These are phyloP conservation scores for Kryphioiulus occultus DNA, from an alignment of 2,888 invertebrate genomes.

Conservation along the genomic window DNA sequence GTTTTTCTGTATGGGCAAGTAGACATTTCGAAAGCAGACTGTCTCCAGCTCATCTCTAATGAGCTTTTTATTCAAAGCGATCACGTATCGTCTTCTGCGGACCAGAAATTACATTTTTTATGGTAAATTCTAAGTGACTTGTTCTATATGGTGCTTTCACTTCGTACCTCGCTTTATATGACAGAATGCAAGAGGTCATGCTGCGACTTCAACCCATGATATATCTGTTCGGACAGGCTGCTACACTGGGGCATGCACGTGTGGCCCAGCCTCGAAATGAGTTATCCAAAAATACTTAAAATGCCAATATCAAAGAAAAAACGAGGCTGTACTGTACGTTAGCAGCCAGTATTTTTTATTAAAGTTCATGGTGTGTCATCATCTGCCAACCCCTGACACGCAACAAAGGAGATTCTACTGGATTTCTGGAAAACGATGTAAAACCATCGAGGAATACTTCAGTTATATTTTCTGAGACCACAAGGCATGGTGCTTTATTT, in stretches of 20 bases:
- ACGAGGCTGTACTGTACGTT: background rate
- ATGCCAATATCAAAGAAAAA: background rate
- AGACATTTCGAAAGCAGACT: background rate
- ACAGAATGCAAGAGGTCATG: slow-evolving; percentile 20
- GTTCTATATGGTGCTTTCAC: slow-evolving; percentile 10
- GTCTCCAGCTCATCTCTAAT: background rate
- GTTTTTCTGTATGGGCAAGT: background rate
- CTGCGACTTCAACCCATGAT: background rate
- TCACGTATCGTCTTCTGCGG: background rate
- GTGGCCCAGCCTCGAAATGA: background rate
- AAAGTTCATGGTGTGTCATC: background rate
- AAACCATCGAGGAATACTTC: background rate
- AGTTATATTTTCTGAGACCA: no score
- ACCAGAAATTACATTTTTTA: slow-evolving; percentile 1
- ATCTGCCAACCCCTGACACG: background rate
- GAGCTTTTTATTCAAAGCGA: slow-evolving; percentile 26
- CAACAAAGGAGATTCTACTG: background rate
- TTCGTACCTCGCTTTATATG: background rate
- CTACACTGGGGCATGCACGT: background rate
- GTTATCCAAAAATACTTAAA: background rate
- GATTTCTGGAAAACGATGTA: background rate
- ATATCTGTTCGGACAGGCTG: slow-evolving; percentile 6
- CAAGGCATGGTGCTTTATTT: no score
- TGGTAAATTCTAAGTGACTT: background rate
- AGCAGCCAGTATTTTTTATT: background rate